phyloP scores from a whole-genome alignment of 2,113 vertebrate genomes.

The Tapirus terrestris region DNA sequence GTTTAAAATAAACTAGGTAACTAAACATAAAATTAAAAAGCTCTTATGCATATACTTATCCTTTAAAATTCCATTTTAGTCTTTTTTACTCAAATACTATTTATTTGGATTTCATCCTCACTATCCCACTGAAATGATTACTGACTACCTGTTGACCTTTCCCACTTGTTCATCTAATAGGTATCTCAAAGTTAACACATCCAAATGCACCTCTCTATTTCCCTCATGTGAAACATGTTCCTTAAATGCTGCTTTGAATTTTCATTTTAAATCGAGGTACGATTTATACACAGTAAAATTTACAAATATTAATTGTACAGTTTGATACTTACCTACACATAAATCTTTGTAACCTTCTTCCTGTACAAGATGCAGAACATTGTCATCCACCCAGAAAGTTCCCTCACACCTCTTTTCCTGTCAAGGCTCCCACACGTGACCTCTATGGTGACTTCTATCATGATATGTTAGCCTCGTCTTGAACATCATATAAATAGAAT shows the following conservation, averaged over 20 bases:
- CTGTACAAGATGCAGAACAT: background rate
- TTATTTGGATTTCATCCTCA: background rate
- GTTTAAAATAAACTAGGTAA: background rate
- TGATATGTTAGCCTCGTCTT: background rate
- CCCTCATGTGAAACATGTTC: too few relatives aligned
- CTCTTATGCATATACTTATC: background rate
- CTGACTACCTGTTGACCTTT: background rate
- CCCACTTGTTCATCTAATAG: background rate
- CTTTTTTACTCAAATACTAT: background rate
- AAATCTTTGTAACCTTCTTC: background rate
- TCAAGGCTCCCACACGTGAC: background rate
- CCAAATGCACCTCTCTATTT: background rate
- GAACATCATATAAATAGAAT: background rate
- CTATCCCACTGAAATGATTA: background rate
- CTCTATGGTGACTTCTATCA: background rate
- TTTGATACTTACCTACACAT: background rate
- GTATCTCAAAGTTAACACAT: background rate
- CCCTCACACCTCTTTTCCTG: background rate
- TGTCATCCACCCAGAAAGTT: background rate
- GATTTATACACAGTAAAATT: background rate
- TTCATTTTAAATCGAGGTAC: background rate
- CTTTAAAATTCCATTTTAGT: background rate
- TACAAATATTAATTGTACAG: background rate
- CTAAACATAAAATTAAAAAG: background rate
- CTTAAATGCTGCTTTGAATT: background rate